Percentiles rank a stretch among this genome's conserved stretches.
Conservation (phyloP, 2,113 vertebrate genomes). For the Ictalurus punctatus region DNA sequence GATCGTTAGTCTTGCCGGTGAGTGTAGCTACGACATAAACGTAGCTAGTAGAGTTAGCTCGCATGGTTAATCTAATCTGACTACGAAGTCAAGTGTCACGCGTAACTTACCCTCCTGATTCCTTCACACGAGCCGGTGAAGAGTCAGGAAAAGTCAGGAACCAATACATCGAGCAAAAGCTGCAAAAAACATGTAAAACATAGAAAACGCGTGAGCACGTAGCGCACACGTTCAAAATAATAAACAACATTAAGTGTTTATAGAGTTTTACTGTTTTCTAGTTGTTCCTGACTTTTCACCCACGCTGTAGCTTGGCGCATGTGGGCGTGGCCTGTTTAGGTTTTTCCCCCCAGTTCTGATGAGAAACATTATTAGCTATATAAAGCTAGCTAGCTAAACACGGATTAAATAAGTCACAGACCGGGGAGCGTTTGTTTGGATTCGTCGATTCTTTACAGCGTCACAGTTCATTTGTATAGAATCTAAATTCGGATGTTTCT, state of each 20-base stretch:
- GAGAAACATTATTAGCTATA: not conserved
- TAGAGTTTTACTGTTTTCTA: not conserved
- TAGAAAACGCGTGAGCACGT: not conserved
- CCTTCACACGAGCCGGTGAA: not conserved
- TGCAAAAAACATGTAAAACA: not conserved
- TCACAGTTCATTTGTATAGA: no score
- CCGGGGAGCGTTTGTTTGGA: not conserved
- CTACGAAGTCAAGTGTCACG: not conserved
- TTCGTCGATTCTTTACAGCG: not conserved
- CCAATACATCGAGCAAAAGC: not conserved
- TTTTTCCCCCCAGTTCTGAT: not conserved
- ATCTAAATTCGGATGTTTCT: not conserved
- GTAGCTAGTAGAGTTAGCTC: not conserved
- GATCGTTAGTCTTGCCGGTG: no score
- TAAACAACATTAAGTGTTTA: not conserved
- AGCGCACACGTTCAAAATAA: not conserved
- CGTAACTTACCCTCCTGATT: not conserved
- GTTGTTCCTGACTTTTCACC: no score
- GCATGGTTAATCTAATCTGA: not conserved
- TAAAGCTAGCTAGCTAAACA: not conserved
- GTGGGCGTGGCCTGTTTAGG: not conserved
- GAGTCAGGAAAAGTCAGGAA: not conserved
- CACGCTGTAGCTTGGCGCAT: not conserved
- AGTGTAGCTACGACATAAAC: not conserved
- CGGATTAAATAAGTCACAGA: not conserved